A percentile compares a stretch with the other conserved stretches of the same genome.
These are phyloP conservation scores for Agonopterix subpropinquella DNA, from an alignment of 2,888 invertebrate species.

Conservation along the genomic window DNA sequence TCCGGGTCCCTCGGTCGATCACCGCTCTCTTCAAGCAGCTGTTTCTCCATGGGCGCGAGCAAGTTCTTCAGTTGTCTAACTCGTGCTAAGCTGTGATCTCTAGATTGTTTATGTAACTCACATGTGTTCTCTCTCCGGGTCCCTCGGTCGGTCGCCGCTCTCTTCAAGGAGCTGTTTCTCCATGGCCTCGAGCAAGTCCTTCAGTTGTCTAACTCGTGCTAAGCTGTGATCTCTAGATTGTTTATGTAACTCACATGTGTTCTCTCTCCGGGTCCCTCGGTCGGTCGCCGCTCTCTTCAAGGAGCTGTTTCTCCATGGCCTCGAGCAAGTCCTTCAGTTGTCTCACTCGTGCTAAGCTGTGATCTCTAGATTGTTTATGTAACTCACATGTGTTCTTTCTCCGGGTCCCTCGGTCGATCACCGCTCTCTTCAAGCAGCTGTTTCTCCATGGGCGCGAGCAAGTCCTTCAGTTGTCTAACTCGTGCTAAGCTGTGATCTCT, in stretches of 20 bases:
- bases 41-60: constrained; percentile 86
- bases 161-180: constrained; percentile 86
- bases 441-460: constrained; percentile 84
- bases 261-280: constrained; percentile 88
- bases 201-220: constrained; percentile 83
- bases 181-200: constrained; percentile 74
- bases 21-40: constrained; percentile 77
- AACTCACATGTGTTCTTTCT: constrained; percentile 89
- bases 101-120: constrained; percentile 42
- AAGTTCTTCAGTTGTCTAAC: constrained; percentile 61
- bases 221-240: constrained; percentile 84
- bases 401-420: constrained; percentile 82
- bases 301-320: constrained; percentile 84
- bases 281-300: constrained; percentile 77
- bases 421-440: constrained; percentile 79
- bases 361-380: constrained; percentile 21
- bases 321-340: constrained; percentile 61
- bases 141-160: constrained; percentile 75
- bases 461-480: constrained; percentile 71
- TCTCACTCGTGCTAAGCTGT: constrained; percentile 93
- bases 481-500: constrained; percentile 85
- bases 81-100: constrained; percentile 87
- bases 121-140: constrained; percentile 94
- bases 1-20: constrained; percentile 85
- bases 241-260: constrained; percentile 79